Percentiles rank a stretch among this genome's conserved stretches.
These are phyloP conservation scores for Proctacanthus coquilletti DNA, from an alignment of 1,140 invertebrate genomes.

Conservation along the genomic window DNA sequence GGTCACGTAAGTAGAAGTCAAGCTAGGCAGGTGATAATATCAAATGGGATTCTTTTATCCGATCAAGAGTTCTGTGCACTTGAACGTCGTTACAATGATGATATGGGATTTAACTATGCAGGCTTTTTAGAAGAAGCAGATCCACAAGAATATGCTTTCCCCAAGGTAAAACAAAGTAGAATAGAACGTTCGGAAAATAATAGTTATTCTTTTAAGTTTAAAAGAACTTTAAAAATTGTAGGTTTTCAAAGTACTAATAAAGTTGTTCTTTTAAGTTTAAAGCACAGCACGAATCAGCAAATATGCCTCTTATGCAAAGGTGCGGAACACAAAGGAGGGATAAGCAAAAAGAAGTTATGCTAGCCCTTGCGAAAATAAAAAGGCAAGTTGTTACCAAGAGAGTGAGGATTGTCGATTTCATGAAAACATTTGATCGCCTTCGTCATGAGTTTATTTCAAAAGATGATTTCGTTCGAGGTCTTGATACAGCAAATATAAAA, in stretches of 20 bases:
- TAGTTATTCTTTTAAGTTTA: too few relatives aligned
- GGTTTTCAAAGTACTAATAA: too few relatives aligned
- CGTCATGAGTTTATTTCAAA: slow-evolving; percentile 41
- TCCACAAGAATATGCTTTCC: slow-evolving; percentile 24
- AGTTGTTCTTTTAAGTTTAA: too few relatives aligned
- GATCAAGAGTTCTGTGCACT: slow-evolving; percentile 46
- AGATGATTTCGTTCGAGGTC: slow-evolving; percentile 44
- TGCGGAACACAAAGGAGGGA: slow-evolving; percentile 7
- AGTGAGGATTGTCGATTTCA: slow-evolving; percentile 43
- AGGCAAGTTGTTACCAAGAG: slow-evolving; percentile 47
- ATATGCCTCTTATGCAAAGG: slow-evolving; percentile 3
- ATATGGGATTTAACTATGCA: slow-evolving; percentile 51
- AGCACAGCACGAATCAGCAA: background rate
- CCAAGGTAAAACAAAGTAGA: too few relatives aligned
- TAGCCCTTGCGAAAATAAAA: slow-evolving; percentile 53
- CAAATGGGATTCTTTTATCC: slow-evolving; percentile 43
- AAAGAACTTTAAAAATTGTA: too few relatives aligned
- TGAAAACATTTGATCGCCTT: slow-evolving; percentile 41
- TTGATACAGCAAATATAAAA: slow-evolving; percentile 42
- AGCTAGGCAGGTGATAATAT: slow-evolving; percentile 44
- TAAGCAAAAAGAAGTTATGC: slow-evolving; percentile 42
- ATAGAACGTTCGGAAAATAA: too few relatives aligned
- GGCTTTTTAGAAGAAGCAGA: slow-evolving; percentile 42
- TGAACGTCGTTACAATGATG: slow-evolving; percentile 46
- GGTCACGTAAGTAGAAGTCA: slow-evolving; percentile 51